Evolutionary conservation across 35 echinoderm and acorn worm genomes (phyloP), one percentile per base, ranked within the genome.

Genomic region (Heliocidaris tuberculata): DNA sequence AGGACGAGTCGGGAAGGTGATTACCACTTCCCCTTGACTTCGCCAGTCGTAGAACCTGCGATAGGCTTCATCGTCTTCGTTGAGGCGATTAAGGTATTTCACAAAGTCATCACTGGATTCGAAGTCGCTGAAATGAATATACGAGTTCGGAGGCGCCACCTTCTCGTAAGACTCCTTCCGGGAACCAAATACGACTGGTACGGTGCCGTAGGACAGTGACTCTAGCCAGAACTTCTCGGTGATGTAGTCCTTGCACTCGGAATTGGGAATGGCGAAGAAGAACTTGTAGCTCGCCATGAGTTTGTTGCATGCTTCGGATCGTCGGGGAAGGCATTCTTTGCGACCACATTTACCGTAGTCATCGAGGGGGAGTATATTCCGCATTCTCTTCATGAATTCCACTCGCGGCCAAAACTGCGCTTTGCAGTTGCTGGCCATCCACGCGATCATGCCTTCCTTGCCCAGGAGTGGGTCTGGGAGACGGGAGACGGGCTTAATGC

Each of bases 201-300:
- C 92, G 9, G 94, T 85, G 30, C 95, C 52, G 27, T 98, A 30
- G 30, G 94, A 19, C 15, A 98, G 94, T 19, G 97, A 59, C 47
- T 96, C 95, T 3, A 49, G 32, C 97, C 97, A 98, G 30, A 96
- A 94, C 60, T 96, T 98, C 50, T 98, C 97, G 30, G 97, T 96
- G 48, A 98, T 95, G 78, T 98, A 98, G n/a, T 98, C 96, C 50
- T 93, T 90, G 48, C 97, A 98, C 42, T 96, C 94, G 8, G 95
- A 71, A 94, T 96, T 98, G 50, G 96, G 94, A 56, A 98, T 60
- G 48, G 97, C 86, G 6, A 98, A 89, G 47, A 95, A 96, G 54
- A 98, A 98, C 88, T 98, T 98, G 59, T 98, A 96, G 47, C 90
- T 4, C 6, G 42, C 70, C 50, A 98, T 54, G 21, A 94, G 56